Conservation (phyloP, 2,888 invertebrate species). For the Lasiommata megera region DNA sequence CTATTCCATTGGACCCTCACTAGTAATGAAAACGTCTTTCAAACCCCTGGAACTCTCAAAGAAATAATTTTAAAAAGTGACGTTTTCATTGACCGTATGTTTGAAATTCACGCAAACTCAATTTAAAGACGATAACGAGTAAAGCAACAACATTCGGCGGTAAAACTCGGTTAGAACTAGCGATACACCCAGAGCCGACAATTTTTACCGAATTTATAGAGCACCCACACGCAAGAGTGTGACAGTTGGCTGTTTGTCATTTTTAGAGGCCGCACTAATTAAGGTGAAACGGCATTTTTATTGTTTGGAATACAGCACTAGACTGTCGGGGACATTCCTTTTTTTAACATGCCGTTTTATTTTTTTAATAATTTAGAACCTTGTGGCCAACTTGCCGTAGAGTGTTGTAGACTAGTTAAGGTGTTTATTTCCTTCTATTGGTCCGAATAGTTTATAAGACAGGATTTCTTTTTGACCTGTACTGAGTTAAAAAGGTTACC, state of each 20-base stretch:
- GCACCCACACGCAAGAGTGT: conserved; percentile 67
- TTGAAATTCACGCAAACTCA: conserved; percentile 25
- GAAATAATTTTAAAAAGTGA: neutral
- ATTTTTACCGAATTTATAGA: conserved; percentile 60
- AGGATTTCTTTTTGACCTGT: too few relatives aligned
- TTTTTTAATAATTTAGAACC: neutral
- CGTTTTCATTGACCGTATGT: conserved; percentile 15
- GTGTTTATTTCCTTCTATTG: too few relatives aligned
- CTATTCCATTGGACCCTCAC: too few relatives aligned
- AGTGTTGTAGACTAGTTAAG: too few relatives aligned
- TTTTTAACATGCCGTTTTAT: neutral
- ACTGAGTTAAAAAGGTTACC: too few relatives aligned
- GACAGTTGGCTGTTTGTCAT: conserved; percentile 46
- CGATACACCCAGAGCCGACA: conserved; percentile 40
- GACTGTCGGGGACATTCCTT: conserved; percentile 1
- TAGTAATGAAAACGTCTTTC: too few relatives aligned
- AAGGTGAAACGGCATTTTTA: conserved; percentile 37
- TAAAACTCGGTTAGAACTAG: conserved; percentile 21
- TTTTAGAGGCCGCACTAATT: conserved; percentile 27
- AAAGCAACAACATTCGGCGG: conserved; percentile 20
- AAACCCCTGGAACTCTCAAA: neutral
- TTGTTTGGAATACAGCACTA: conserved; percentile 3
- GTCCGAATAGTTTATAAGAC: too few relatives aligned
- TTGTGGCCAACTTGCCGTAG: too few relatives aligned
- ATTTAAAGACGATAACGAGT: conserved; percentile 27